phyloP scores from a whole-genome alignment of 2,113 vertebrate species.

The Leptodactylus fuscus region DNA sequence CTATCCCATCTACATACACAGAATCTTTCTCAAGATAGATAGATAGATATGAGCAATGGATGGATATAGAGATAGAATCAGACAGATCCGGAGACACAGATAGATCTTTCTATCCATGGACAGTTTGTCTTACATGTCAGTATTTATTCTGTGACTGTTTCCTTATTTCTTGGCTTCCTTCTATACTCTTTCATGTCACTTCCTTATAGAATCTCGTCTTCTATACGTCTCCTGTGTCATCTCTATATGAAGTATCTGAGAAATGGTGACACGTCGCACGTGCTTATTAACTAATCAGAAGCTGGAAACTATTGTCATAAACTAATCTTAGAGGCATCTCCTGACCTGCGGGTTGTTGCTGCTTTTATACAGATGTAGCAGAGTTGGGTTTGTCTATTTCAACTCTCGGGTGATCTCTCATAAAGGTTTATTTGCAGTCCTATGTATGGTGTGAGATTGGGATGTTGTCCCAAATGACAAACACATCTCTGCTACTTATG shows the following conservation, averaged over 20 bases:
- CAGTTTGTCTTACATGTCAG: too few relatives aligned
- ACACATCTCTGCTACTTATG: background rate
- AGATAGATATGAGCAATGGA: background rate
- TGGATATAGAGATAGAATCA: too few relatives aligned
- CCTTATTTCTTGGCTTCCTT: background rate
- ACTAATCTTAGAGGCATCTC: too few relatives aligned
- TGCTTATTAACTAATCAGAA: background rate
- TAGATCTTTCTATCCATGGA: too few relatives aligned
- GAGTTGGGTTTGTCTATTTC: background rate
- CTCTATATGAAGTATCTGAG: background rate
- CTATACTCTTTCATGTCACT: too few relatives aligned
- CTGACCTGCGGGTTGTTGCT: too few relatives aligned
- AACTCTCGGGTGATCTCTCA: background rate
- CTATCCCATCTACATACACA: too few relatives aligned
- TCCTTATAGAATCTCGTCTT: background rate
- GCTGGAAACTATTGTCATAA: background rate
- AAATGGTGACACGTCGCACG: background rate
- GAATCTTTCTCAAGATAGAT: too few relatives aligned
- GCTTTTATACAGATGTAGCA: background rate
- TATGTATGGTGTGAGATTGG: background rate
- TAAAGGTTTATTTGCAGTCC: background rate
- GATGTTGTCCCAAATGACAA: background rate
- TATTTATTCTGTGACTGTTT: background rate
- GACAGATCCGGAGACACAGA: too few relatives aligned
- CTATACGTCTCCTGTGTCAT: too few relatives aligned